Evolutionary conservation across 1,140 invertebrate genomes (phyloP).

Genomic region (Plodia interpunctella): DNA sequence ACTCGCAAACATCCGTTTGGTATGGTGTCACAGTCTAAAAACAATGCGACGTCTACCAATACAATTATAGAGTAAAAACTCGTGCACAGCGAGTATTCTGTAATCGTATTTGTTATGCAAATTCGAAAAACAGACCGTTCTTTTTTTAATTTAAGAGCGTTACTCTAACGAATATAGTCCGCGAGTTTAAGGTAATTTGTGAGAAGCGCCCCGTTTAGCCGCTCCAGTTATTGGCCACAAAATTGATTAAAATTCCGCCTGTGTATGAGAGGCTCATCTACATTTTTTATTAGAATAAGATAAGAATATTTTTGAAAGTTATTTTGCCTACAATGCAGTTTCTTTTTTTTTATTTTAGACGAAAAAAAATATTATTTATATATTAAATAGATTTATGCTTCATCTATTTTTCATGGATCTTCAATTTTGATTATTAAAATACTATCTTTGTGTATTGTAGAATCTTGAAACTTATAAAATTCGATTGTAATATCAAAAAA

Average conservation of each 20-base stretch:
- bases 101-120: slow-evolving; percentile 5
- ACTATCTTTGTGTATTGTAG: too few relatives aligned
- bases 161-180: slow-evolving; percentile 46
- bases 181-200: slow-evolving; percentile 49
- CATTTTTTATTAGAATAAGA: slow-evolving; percentile 44
- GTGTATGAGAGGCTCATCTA: slow-evolving; percentile 42
- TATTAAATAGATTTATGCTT: too few relatives aligned
- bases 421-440: too few relatives aligned
- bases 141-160: slow-evolving; percentile 49
- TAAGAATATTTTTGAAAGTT: slow-evolving; percentile 21
- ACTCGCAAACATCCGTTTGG: slow-evolving; percentile 16
- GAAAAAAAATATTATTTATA: too few relatives aligned
- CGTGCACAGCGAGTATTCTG: not conserved
- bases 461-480: too few relatives aligned
- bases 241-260: slow-evolving; percentile 62
- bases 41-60: slow-evolving; percentile 10
- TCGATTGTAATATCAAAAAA: too few relatives aligned
- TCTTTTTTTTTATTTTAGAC: not conserved
- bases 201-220: slow-evolving; percentile 34
- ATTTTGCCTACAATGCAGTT: not conserved
- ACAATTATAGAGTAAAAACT: slow-evolving; percentile 12
- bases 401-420: too few relatives aligned
- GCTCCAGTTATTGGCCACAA: slow-evolving; percentile 50
- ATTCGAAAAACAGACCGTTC: not conserved
- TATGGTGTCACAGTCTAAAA: slow-evolving; percentile 13